These are phyloP conservation scores for Cotesia congregata DNA, from an alignment of 2,888 invertebrate genomes.

Conservation along the genomic window DNA sequence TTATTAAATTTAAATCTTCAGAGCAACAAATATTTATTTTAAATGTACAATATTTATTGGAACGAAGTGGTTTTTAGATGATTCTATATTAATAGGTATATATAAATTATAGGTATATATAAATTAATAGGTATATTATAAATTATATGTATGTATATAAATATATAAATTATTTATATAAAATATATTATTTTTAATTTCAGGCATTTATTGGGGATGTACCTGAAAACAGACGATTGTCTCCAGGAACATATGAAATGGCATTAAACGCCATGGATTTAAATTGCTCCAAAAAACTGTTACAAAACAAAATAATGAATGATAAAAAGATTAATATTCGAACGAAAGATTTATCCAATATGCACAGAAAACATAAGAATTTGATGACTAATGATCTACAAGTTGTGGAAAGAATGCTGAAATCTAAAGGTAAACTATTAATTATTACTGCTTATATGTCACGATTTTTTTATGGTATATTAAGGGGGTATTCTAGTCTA, in stretches of 20 bases:
- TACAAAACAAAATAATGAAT: constrained; percentile 22
- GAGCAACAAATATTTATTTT: too few relatives aligned
- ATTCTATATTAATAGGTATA: too few relatives aligned
- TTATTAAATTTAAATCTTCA: too few relatives aligned
- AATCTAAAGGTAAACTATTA: not conserved
- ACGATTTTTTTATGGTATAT: too few relatives aligned
- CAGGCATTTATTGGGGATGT: constrained; percentile 19
- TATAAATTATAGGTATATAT: too few relatives aligned
- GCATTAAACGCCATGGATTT: constrained; percentile 8
- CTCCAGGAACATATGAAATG: constrained; percentile 9
- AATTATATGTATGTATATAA: too few relatives aligned
- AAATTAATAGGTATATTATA: too few relatives aligned
- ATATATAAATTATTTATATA: not conserved
- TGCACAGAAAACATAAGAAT: constrained; percentile 11
- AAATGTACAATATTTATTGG: too few relatives aligned
- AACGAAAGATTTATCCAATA: constrained; percentile 29
- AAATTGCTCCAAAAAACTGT: constrained; percentile 20
- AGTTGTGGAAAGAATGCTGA: constrained; percentile 15
- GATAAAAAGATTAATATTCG: constrained; percentile 22
- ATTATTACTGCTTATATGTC: too few relatives aligned
- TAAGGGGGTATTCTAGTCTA: too few relatives aligned
- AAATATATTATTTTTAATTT: constrained; percentile 2
- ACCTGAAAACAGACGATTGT: constrained; percentile 30
- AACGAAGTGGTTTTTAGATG: too few relatives aligned
- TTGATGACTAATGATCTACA: constrained; percentile 20